These are phyloP conservation scores for Eupithecia pulchellata DNA, from an alignment of 2,888 invertebrate species.

Conservation along the genomic window DNA sequence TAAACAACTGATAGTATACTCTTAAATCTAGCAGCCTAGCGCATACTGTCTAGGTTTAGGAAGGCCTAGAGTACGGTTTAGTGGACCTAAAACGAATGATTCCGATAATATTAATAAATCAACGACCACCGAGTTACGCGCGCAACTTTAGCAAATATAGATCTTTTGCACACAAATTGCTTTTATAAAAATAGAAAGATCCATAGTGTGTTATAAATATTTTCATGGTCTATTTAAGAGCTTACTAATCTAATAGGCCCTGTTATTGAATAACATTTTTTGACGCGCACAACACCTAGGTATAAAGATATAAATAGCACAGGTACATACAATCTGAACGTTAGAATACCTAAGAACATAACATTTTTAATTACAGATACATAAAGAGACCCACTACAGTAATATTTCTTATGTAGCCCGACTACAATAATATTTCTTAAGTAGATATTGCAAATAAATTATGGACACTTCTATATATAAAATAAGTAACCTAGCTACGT, in stretches of 20 bases:
- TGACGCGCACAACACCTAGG: neutral
- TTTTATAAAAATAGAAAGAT: slow-evolving; percentile 13
- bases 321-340: neutral
- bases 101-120: neutral
- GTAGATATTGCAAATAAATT: slow-evolving; percentile 7
- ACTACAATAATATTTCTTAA: neutral
- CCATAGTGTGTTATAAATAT: slow-evolving; percentile 3
- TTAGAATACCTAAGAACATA: neutral
- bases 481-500: neutral
- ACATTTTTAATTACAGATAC: neutral
- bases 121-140: neutral
- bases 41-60: neutral
- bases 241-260: slow-evolving; percentile 11
- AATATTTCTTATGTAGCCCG: neutral
- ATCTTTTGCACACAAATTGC: neutral
- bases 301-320: neutral
- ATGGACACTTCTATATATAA: neutral
- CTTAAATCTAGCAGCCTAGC: neutral
- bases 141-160: slow-evolving; percentile 1
- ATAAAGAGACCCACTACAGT: neutral
- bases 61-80: neutral
- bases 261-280: slow-evolving; percentile 14
- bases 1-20: neutral
- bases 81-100: neutral
- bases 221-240: neutral